Percentiles rank a stretch among this genome's conserved stretches.
Evolutionary conservation across 2,113 vertebrate species (phyloP).

Genomic region (Triplophysa siluroides): DNA sequence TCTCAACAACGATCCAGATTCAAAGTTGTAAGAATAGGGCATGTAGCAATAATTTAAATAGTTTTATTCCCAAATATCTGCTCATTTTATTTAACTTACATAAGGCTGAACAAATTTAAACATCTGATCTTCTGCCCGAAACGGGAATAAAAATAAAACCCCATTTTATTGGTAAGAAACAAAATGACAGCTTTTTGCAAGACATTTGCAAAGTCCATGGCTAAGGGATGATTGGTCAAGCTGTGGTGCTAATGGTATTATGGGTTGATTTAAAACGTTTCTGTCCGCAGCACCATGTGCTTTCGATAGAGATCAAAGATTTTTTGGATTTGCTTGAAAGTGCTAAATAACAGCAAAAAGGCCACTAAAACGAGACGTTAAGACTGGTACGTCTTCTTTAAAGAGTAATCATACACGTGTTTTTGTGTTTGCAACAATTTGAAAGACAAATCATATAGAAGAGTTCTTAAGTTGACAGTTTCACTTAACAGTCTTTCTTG

Average conservation of each 20-base stretch:
- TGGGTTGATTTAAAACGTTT: not conserved
- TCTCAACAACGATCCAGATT: not conserved
- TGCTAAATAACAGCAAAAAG: constrained; percentile 39
- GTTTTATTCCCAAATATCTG: not conserved
- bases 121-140: not conserved
- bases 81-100: not conserved
- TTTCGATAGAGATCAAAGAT: constrained; percentile 11
- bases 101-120: not conserved
- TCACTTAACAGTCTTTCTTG: constrained; percentile 14
- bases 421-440: constrained; percentile 1
- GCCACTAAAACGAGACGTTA: constrained; percentile 23
- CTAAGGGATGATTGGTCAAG: not conserved
- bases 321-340: constrained; percentile 33
- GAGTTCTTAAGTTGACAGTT: not conserved
- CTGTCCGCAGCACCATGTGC: not conserved
- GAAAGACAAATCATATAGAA: not conserved
- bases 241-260: not conserved
- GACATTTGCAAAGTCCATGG: not conserved
- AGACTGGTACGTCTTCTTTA: not conserved
- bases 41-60: not conserved
- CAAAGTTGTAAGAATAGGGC: not conserved
- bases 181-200: not conserved
- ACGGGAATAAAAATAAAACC: not conserved
- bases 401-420: constrained; percentile 16
- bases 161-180: no score